A percentile compares a stretch with the other conserved stretches of the same genome.
Conservation (phyloP, 2,797 vertebrate species). For the Acrocephalus scirpaceus region DNA sequence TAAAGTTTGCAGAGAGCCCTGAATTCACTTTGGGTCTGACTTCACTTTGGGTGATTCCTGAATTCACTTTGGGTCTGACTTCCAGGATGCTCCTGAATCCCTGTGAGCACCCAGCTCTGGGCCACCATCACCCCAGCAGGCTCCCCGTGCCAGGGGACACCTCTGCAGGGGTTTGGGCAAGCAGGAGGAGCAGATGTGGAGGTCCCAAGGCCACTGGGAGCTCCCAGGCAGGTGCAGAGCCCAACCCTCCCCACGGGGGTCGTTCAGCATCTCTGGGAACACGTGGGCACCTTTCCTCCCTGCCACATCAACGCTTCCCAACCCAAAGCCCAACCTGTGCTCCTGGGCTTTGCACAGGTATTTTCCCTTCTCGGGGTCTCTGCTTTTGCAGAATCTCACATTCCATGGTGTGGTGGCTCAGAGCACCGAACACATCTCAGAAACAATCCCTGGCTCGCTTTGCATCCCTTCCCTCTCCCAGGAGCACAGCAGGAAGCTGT, state of each 20-base stretch:
- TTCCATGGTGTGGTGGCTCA: not conserved
- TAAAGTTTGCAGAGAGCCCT: not conserved
- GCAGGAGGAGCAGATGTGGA: not conserved
- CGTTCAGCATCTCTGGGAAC: not conserved
- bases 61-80: not conserved
- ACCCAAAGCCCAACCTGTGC: no score
- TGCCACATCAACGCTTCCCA: accelerated
- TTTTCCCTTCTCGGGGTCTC: not conserved
- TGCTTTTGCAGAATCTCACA: not conserved
- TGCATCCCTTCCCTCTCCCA: not conserved
- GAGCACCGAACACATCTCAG: not conserved
- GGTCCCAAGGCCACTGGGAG: not conserved
- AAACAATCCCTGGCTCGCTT: not conserved
- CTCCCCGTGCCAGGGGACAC: not conserved
- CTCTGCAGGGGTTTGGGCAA: not conserved
- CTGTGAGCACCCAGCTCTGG: not conserved
- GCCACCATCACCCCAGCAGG: not conserved
- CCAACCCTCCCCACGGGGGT: not conserved
- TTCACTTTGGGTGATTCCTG: no score
- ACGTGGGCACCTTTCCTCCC: not conserved
- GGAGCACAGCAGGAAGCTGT: not conserved
- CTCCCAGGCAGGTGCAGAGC: not conserved
- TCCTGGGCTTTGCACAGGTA: accelerated
- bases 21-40: not conserved
- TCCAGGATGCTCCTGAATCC: not conserved